Evolutionary conservation across 92 coral and sea anemone genomes (phyloP), one percentile per base, ranked within the genome.

Genomic region (Plumapathes pennacea): DNA sequence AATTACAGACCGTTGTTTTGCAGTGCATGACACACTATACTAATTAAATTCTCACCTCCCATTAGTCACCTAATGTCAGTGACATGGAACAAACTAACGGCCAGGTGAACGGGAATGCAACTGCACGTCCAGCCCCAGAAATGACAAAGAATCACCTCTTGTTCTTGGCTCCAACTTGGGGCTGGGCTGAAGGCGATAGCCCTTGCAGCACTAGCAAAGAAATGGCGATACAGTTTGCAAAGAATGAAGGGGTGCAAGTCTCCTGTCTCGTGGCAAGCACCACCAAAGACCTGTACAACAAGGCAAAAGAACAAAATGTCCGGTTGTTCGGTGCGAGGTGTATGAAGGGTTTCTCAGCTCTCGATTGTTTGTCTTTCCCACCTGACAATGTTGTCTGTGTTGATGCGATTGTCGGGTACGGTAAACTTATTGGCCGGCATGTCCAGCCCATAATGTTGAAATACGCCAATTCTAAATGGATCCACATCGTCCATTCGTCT

Each of bases 301-400:
- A 64, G 37, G 71, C 71, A 4, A 37, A 23, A 36, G 5, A 5
- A 9, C 22, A 49, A 21, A 50, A 64, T 13, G 31, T 64, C 39
- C 32, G 30, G 28, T 40, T 64, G 0, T 38, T 49, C 28, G 71
- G 51, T 26, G 71, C 71, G 40, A 34, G 51, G 51, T 26, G 10
- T 11, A 14, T 49, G 4, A 3, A 27, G 37, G 71, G 71, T 36
- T 64, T 5, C 21, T n/a, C 59, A 9, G 10, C 60, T 10, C 22
- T 15, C 9, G 71, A 64, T 48, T 38, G 26, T 3, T 50, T 64
- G 12, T 36, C 71, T 25, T 50, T 25, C 31, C 71, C 71, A 36
- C 71, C 71, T 50, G 71, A 64, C 12, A 17, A 36, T 49, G 58
- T 64, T 17, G 46, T 36, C 21, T 49, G 49, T 49, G 71, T 49